Evolutionary conservation across 2,888 invertebrate species (phyloP).

Genomic region (Harpalus rubripes): DNA sequence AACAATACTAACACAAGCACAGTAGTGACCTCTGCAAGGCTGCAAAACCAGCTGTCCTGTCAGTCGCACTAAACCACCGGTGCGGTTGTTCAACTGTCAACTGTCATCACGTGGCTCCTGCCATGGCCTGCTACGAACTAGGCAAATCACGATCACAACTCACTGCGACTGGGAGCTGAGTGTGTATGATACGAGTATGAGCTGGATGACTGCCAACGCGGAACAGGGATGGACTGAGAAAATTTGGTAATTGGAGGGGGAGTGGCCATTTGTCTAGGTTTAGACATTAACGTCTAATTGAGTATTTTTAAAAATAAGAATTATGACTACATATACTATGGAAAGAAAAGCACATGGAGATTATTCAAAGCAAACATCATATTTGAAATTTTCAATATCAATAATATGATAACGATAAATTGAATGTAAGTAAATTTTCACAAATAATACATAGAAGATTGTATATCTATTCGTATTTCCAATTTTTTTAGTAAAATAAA

Average conservation of each 20-base stretch:
- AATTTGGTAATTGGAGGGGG: slow-evolving; percentile 21
- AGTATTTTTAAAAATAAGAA: no score
- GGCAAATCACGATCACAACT: slow-evolving; percentile 5
- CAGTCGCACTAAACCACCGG: slow-evolving; percentile 1
- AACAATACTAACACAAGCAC: neutral
- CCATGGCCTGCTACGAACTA: neutral
- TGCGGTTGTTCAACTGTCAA: slow-evolving; percentile 42
- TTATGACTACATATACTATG: neutral
- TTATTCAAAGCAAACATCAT: no score
- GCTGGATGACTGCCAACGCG: slow-evolving; percentile 63
- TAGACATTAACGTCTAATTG: neutral
- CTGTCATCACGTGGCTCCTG: slow-evolving; percentile 26
- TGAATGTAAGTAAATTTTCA: no score
- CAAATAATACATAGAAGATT: no score
- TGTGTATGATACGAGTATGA: slow-evolving; percentile 2
- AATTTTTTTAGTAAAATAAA: no score
- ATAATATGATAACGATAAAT: no score
- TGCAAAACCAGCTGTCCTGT: neutral
- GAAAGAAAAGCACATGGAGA: no score
- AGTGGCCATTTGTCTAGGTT: neutral
- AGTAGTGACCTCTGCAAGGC: neutral
- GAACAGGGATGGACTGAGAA: slow-evolving; percentile 46
- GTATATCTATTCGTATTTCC: no score
- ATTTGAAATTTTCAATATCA: no score
- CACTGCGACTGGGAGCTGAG: slow-evolving; percentile 10